Percentiles rank a stretch among this genome's conserved stretches.
Evolutionary conservation across 1,140 invertebrate genomes (phyloP).

Genomic region (Nasonia giraulti): DNA sequence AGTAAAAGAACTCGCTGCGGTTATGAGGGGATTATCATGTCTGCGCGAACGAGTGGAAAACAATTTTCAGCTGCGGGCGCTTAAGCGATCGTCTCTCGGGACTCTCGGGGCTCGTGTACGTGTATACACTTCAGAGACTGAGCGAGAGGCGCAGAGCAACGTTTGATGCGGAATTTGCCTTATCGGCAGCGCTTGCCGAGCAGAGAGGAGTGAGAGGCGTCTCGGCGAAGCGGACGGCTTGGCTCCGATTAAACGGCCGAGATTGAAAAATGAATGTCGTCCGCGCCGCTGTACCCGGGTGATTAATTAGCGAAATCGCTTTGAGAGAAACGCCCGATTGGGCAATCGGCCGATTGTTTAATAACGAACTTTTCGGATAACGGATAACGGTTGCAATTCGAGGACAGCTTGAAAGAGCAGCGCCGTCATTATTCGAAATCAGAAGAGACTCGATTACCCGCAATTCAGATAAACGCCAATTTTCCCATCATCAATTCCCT

Average conservation of each 20-base stretch:
- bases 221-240: background rate
- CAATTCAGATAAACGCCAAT: background rate
- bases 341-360: background rate
- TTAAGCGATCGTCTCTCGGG: conserved; percentile 15
- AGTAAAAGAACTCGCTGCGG: background rate
- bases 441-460: background rate
- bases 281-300: conserved; percentile 7
- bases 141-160: background rate
- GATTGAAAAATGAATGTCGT: conserved; percentile 29
- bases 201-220: background rate
- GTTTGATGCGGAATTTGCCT: conserved; percentile 42
- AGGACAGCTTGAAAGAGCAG: background rate
- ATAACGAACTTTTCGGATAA: background rate
- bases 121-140: too few species aligned
- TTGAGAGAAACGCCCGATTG: conserved; percentile 62
- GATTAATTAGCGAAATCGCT: conserved; percentile 57
- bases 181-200: background rate
- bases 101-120: background rate
- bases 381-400: background rate
- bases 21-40: conserved; percentile 22
- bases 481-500: background rate
- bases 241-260: conserved; percentile 27
- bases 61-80: conserved; percentile 26
- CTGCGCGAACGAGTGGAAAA: conserved; percentile 13
- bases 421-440: background rate